Evolutionary conservation across 2,797 vertebrate species (phyloP).

Genomic region (Dromococcyx pavoninus): DNA sequence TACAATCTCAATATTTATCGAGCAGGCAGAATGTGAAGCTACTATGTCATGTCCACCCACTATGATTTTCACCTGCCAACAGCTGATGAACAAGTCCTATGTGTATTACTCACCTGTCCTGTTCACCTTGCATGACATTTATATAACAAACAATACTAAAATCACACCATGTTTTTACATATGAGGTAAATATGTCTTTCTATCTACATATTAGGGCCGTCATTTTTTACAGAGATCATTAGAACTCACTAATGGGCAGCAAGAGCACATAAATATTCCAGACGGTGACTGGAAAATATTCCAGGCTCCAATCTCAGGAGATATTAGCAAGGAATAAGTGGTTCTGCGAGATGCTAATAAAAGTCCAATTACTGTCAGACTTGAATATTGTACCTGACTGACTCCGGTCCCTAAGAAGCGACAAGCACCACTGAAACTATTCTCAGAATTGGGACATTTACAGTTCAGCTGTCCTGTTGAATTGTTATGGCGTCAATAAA

Average conservation of each 20-base stretch:
- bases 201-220: background rate
- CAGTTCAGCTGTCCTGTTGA: background rate
- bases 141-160: background rate
- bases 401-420: background rate
- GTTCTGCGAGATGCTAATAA: background rate
- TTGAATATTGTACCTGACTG: background rate
- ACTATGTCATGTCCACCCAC: conserved; percentile 37
- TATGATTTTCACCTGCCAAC: background rate
- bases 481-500: background rate
- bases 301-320: conserved; percentile 11
- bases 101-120: background rate
- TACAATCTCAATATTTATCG: conserved; percentile 35
- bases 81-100: background rate
- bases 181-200: background rate
- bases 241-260: background rate
- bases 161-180: background rate
- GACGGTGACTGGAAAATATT: background rate
- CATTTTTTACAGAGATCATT: background rate
- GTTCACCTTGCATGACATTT: background rate
- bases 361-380: conserved; percentile 5
- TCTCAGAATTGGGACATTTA: background rate
- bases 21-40: conserved; percentile 18
- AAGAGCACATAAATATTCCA: background rate
- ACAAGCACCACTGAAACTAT: background rate
- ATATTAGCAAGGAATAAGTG: background rate